Evolutionary conservation across 1,140 invertebrate species (phyloP).

Genomic region (Aplysia californica): DNA sequence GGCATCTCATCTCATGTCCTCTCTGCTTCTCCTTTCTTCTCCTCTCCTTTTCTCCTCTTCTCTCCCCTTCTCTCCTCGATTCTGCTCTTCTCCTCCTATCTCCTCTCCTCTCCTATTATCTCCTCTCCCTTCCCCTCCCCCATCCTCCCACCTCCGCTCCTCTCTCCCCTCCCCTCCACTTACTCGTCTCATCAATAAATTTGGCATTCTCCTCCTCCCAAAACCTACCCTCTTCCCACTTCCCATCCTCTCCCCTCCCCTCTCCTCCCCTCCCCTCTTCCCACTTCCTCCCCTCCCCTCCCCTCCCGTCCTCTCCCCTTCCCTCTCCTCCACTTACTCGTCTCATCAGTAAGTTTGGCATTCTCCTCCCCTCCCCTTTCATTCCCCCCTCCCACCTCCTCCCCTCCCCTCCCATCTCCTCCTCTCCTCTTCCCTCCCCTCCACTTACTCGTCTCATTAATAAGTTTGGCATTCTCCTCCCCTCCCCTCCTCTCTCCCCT

Average conservation of each 20-base stretch:
- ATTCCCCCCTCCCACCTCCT: neutral
- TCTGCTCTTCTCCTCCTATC: neutral
- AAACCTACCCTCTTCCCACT: neutral
- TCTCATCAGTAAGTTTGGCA: slow-evolving; percentile 56
- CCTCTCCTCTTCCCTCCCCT: neutral
- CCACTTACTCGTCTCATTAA: slow-evolving; percentile 56
- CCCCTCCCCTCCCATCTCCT: neutral
- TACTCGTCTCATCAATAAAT: too few relatives aligned
- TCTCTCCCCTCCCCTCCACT: neutral
- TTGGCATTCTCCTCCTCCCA: too few relatives aligned
- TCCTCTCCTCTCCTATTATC: neutral
- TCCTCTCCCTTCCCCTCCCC: neutral
- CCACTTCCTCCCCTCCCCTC: neutral
- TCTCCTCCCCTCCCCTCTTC: neutral
- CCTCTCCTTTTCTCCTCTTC: neutral
- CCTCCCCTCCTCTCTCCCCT: neutral
- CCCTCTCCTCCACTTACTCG: slow-evolving; percentile 21
- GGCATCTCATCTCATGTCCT: neutral
- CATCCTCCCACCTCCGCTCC: neutral
- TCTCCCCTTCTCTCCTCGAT: too few relatives aligned
- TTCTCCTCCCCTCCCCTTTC: slow-evolving; percentile 41
- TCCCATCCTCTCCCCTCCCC: neutral
- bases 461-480: slow-evolving; percentile 33
- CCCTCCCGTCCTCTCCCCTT: neutral
- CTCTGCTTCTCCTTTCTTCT: neutral